Percentiles rank a stretch among this genome's conserved stretches.
Conservation (phyloP, 2,888 invertebrate species). For the Mylabris sibirica region DNA sequence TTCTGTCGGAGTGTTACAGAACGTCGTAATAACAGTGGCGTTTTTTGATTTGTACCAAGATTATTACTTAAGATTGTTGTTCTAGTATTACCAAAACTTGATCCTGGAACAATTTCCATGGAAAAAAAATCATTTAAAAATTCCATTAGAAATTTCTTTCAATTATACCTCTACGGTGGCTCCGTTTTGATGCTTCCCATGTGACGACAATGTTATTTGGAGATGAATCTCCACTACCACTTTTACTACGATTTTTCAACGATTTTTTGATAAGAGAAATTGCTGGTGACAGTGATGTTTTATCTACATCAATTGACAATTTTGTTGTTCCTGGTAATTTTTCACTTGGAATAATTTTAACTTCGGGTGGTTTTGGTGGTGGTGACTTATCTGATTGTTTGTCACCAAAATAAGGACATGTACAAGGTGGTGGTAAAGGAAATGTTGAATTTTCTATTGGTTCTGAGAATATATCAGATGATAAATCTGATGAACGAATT, state of each 20-base stretch:
- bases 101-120: constrained; percentile 57
- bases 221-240: constrained; percentile 48
- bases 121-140: neutral
- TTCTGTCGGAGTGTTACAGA: constrained; percentile 69
- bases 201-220: constrained; percentile 68
- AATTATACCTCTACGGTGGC: constrained; percentile 61
- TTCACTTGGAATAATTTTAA: constrained; percentile 63
- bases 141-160: constrained; percentile 5
- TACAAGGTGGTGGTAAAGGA: constrained; percentile 77
- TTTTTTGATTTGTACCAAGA: constrained; percentile 46
- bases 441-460: constrained; percentile 56
- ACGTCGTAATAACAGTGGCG: constrained; percentile 64
- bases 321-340: constrained; percentile 39
- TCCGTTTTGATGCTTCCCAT: constrained; percentile 70
- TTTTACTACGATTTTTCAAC: constrained; percentile 43
- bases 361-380: constrained; percentile 61
- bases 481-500: constrained; percentile 41
- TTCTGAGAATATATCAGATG: constrained; percentile 50
- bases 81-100: constrained; percentile 74
- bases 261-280: constrained; percentile 60
- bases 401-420: constrained; percentile 82
- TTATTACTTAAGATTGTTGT: constrained; percentile 62
- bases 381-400: constrained; percentile 65
- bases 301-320: constrained; percentile 50
- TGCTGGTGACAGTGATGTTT: constrained; percentile 54